These are phyloP conservation scores for Pogoniulus pusillus DNA, from an alignment of 2,797 vertebrate species.

Conservation along the genomic window DNA sequence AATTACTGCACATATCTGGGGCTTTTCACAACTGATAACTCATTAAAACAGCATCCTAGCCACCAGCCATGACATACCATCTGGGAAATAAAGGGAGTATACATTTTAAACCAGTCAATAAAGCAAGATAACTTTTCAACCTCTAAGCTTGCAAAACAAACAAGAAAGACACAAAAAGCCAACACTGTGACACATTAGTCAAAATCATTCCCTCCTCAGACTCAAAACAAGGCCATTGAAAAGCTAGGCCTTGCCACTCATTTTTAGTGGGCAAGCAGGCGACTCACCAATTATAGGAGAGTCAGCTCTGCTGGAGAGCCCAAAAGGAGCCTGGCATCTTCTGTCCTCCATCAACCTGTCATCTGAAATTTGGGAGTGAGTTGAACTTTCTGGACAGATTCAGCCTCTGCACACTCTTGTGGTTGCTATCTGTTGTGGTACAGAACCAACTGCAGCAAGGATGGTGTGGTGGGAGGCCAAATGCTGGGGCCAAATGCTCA, in stretches of 20 bases:
- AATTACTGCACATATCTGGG: background rate
- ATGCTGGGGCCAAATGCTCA: too few species aligned
- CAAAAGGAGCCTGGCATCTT: background rate
- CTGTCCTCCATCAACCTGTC: background rate
- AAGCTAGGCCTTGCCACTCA: fast-evolving
- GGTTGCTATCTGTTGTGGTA: background rate
- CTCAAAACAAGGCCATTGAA: background rate
- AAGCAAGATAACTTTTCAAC: background rate
- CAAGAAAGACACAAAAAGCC: background rate
- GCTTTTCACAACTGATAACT: background rate
- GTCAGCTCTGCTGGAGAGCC: background rate
- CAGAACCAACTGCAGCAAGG: too few species aligned
- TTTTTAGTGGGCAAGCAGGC: background rate
- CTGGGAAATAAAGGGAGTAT: background rate
- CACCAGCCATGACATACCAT: background rate
- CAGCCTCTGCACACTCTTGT: background rate
- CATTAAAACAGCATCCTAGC: background rate
- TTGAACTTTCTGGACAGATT: background rate
- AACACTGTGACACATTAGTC: background rate
- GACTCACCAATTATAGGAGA: background rate
- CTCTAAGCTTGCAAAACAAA: background rate
- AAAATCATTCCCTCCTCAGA: background rate
- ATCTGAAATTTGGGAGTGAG: background rate
- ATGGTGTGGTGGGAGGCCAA: too few species aligned
- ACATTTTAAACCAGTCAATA: background rate